Base-by-base conservation (phyloP, 1,140 invertebrate genomes). In the Apis cerana region DNA sequence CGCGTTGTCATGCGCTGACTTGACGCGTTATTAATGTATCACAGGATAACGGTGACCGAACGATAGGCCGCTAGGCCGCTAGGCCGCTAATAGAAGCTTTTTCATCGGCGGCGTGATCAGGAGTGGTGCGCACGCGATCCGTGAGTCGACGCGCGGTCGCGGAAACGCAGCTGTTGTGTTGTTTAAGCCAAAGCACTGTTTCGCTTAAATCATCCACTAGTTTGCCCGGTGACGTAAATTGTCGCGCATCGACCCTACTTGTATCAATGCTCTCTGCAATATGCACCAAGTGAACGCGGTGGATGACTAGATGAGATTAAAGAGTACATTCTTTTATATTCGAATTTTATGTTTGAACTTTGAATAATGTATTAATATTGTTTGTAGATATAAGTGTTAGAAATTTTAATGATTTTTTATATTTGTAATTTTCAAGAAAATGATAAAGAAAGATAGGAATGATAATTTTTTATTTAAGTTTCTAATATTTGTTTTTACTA, bases 1-100 rank as follows among this genome's bases (percentile, higher is more conserved):
- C 82, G 79, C 85, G 88, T 89, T 89, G 88, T 89, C 88, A 89
- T 89, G 88, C 88, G 88, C 85, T 89, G 88, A 89, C 88, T 89
- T 89, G 88, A 85, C 88, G 81, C 85, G 87, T 89, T 85, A 87
- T 89, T 89, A 89, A 89, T 89, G 88, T 79, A 83, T 89, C 82
- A 88, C 75, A 89, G 82, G 80, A 88, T 89, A 89, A 89, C 88
- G 74, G 80, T 67, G 84, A 72, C 81, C 71, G 79, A 78, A 69
- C 82, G 80, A 84, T 84, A 74, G 11, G 54, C 5, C 33, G 33
- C 33, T 43, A 33, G 33, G 33, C 33, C 33, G 33, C 33, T 19
- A 58, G 68, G 48, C 67, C 82, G 68, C 75, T 74, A 75, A 75
- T 71, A 80, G 59, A 27, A 70, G 75, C 21, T 68, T 59, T 61